Percentiles rank a stretch among this genome's conserved stretches.
Evolutionary conservation across 2,113 vertebrate genomes (phyloP).

Genomic region (Muscicapa adusta): DNA sequence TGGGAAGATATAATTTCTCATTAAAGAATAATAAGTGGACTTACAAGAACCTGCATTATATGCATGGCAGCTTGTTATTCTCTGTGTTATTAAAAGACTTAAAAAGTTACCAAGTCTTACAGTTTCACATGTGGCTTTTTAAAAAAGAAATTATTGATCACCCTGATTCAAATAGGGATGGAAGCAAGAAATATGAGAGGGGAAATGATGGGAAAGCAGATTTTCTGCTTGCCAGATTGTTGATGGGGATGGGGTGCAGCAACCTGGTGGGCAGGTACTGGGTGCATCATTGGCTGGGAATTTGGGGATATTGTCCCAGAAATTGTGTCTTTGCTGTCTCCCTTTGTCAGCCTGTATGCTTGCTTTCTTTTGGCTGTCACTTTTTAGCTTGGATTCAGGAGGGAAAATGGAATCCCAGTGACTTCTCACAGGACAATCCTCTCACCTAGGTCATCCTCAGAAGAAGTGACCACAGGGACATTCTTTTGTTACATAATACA

Average conservation of each 20-base stretch:
- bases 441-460: not conserved
- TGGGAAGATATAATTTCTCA: slow-evolving; percentile 9
- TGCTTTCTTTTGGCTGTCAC: not conserved
- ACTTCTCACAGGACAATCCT: not conserved
- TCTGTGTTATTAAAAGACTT: not conserved
- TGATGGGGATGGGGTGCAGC: not conserved
- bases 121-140: not conserved
- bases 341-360: not conserved
- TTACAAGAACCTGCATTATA: not conserved
- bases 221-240: not conserved
- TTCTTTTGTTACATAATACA: not conserved
- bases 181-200: not conserved
- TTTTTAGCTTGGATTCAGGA: not conserved
- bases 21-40: not conserved
- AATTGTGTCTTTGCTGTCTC: not conserved
- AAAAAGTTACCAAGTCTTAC: not conserved
- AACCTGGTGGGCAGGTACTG: not conserved
- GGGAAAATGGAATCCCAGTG: not conserved
- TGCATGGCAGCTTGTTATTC: not conserved
- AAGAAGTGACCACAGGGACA: not conserved
- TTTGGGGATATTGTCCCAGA: not conserved
- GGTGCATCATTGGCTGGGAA: not conserved
- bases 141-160: not conserved
- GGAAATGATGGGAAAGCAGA: not conserved
- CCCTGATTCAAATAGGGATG: not conserved